Evolutionary conservation across 1,140 invertebrate species (phyloP).

Genomic region (Drosophila persimilis): DNA sequence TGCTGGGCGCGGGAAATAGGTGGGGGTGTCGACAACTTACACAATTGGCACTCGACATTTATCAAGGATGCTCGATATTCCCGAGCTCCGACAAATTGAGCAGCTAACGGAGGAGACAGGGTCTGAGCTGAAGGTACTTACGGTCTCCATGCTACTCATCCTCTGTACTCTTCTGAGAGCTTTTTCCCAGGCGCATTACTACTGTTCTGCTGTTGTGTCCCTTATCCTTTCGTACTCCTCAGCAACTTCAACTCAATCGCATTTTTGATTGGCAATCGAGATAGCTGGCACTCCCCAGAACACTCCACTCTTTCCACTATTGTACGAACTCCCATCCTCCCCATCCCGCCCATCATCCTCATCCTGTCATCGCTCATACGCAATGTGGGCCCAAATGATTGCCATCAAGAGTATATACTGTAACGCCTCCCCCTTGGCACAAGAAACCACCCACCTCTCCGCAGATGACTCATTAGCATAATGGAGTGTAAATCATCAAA

Average conservation of each 20-base stretch:
- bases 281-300: background rate
- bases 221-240: background rate
- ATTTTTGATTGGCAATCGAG: constrained; percentile 22
- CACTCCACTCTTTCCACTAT: too few species aligned
- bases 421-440: background rate
- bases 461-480: constrained; percentile 47
- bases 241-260: constrained; percentile 1
- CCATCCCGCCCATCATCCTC: too few species aligned
- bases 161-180: background rate
- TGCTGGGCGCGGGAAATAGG: background rate
- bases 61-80: constrained; percentile 38
- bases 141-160: too few species aligned
- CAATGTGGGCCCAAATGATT: constrained; percentile 27
- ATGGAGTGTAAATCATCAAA: constrained; percentile 48
- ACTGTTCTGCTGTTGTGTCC: background rate
- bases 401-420: constrained; percentile 3
- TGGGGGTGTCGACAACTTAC: background rate
- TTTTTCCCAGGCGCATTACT: background rate
- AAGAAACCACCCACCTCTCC: background rate
- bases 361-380: constrained; percentile 35
- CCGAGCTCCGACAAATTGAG: constrained; percentile 49
- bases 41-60: constrained; percentile 46
- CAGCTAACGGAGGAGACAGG: constrained; percentile 37
- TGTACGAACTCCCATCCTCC: too few species aligned
- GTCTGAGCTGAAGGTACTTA: constrained; percentile 6